Evolutionary conservation across 2,888 invertebrate genomes (phyloP).

Genomic region (Tetragonula carbonaria): DNA sequence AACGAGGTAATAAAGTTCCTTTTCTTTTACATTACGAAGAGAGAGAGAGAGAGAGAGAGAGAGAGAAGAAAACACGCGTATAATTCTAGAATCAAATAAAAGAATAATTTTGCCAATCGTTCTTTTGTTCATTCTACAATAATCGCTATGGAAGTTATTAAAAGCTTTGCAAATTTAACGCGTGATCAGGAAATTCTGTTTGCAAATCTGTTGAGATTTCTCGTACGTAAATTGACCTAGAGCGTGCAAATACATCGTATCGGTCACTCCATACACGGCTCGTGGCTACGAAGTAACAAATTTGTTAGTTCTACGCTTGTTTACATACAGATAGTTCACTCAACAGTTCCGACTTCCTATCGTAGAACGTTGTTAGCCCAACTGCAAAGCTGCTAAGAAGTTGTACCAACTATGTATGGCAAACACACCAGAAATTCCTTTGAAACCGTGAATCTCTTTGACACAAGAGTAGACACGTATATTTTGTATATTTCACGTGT

Average conservation of each 20-base stretch:
- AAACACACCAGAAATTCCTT: conserved; percentile 56
- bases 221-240: not conserved
- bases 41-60: too few relatives aligned
- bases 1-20: too few relatives aligned
- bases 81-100: too few relatives aligned
- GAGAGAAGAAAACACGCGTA: too few relatives aligned
- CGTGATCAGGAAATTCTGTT: not conserved
- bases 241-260: not conserved
- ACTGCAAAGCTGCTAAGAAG: conserved; percentile 38
- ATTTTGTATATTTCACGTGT: not conserved
- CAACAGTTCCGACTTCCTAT: conserved; percentile 21
- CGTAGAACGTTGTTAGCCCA: conserved; percentile 26
- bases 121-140: too few relatives aligned
- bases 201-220: not conserved
- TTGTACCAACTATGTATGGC: conserved; percentile 54
- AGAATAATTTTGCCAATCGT: too few relatives aligned
- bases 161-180: too few relatives aligned
- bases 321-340: conserved; percentile 34
- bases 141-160: too few relatives aligned
- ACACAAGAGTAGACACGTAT: not conserved
- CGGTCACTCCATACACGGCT: not conserved
- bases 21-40: too few relatives aligned
- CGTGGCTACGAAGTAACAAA: conserved; percentile 12
- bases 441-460: conserved; percentile 27
- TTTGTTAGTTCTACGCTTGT: conserved; percentile 30